phyloP scores from a whole-genome alignment of 2,888 invertebrate species.

The Brenthis hecate region DNA sequence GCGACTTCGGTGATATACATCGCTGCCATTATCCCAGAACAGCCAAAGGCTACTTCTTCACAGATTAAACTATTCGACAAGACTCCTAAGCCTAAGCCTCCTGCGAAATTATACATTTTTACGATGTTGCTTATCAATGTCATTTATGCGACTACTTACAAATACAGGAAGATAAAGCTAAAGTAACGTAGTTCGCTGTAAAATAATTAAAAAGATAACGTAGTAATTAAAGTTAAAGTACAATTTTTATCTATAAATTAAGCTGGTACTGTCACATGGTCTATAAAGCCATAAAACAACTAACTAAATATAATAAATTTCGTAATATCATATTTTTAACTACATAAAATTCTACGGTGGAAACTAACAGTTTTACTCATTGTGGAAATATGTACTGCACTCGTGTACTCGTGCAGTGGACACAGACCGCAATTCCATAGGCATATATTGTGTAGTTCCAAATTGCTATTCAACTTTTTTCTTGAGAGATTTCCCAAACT shows the following conservation, averaged over 20 bases:
- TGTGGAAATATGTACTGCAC: no score
- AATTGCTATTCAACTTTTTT: no score
- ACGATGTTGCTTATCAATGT: neutral
- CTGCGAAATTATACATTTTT: constrained; percentile 63
- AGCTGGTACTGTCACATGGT: neutral
- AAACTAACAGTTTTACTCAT: neutral
- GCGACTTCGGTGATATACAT: constrained; percentile 92
- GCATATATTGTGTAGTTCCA: no score
- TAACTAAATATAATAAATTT: no score
- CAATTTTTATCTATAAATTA: neutral
- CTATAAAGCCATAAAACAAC: no score
- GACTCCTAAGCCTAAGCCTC: constrained; percentile 88
- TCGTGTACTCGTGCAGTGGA: no score
- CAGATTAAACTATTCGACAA: constrained; percentile 89
- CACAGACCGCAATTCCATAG: no score
- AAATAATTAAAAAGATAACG: no score
- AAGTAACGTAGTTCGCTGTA: no score
- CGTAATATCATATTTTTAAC: neutral
- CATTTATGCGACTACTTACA: neutral
- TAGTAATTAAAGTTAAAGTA: neutral
- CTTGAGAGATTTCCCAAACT: no score
- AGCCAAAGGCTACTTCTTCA: constrained; percentile 95
- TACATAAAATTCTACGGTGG: neutral
- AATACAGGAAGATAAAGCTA: no score
- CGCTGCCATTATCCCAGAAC: constrained; percentile 95